phyloP scores from a whole-genome alignment of 2,888 invertebrate species.

The Leptopilina drosophilae region DNA sequence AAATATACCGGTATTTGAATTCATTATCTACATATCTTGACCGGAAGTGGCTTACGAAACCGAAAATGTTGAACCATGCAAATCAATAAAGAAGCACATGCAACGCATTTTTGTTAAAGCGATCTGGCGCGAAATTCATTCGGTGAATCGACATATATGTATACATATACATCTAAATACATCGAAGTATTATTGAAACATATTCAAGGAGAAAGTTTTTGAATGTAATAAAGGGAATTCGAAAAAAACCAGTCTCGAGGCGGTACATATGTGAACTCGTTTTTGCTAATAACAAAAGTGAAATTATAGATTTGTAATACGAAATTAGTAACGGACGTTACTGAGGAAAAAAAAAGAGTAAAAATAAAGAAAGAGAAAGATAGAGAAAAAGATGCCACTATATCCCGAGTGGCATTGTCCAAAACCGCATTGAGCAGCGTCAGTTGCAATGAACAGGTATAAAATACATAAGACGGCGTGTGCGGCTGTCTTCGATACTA shows the following conservation, averaged over 20 bases:
- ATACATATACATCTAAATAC: constrained; percentile 17
- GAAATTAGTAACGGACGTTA: constrained; percentile 66
- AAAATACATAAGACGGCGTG: constrained; percentile 63
- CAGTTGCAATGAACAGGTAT: constrained; percentile 66
- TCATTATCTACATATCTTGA: constrained; percentile 6
- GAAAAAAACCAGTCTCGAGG: constrained; percentile 54
- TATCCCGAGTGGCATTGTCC: constrained; percentile 66
- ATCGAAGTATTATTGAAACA: constrained; percentile 53
- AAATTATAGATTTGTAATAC: constrained; percentile 71
- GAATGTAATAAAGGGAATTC: constrained; percentile 54
- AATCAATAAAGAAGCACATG: constrained; percentile 28
- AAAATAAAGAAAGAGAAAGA: not conserved
- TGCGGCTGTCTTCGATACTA: constrained; percentile 66
- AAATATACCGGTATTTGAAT: constrained; percentile 17
- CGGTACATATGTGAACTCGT: constrained; percentile 68
- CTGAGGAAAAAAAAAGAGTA: constrained; percentile 55
- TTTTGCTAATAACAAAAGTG: constrained; percentile 66
- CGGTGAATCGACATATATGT: constrained; percentile 38
- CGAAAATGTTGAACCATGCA: constrained; percentile 16
- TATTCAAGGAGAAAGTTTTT: constrained; percentile 62
- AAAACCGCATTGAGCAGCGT: constrained; percentile 74
- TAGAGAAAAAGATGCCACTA: constrained; percentile 47
- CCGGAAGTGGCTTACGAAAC: constrained; percentile 31
- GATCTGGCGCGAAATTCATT: constrained; percentile 52
- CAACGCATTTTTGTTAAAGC: constrained; percentile 7